Percentiles rank a stretch among this genome's conserved stretches.
phyloP scores from a whole-genome alignment of 2,113 vertebrate species.

The Cololabis saira region DNA sequence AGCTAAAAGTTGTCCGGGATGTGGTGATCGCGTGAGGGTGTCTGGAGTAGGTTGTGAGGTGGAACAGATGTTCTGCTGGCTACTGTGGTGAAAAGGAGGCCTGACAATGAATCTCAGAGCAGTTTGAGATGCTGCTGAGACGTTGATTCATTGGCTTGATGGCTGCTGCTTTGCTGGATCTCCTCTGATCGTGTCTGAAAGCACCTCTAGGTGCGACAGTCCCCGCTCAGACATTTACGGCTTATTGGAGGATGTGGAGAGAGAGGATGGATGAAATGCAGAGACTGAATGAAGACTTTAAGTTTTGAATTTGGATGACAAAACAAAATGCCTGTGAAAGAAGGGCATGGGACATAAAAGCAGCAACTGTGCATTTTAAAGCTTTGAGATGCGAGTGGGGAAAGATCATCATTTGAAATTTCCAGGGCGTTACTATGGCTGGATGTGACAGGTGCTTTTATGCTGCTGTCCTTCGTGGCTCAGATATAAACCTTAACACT shows the following conservation, averaged over 20 bases:
- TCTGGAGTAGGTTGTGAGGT: conserved; percentile 25
- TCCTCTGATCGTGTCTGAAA: conserved; percentile 26
- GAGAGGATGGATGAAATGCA: conserved; percentile 35
- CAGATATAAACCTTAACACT: conserved; percentile 70
- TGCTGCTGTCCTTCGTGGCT: conserved; percentile 59
- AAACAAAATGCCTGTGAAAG: conserved; percentile 60
- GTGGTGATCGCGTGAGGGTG: conserved; percentile 41
- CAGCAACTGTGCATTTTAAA: conserved; percentile 57
- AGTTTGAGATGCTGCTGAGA: conserved; percentile 24
- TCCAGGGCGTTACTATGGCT: conserved; percentile 17
- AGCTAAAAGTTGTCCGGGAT: conserved; percentile 19
- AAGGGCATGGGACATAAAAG: conserved; percentile 61
- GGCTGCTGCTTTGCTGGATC: conserved; percentile 31
- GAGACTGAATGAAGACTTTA: conserved; percentile 43
- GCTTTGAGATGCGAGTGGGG: background rate
- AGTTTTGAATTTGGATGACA: conserved; percentile 44
- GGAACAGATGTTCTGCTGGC: conserved; percentile 19
- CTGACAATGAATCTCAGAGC: conserved; percentile 26
- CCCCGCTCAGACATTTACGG: conserved; percentile 15
- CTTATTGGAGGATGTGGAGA: conserved; percentile 26
- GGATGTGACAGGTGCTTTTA: conserved; percentile 70
- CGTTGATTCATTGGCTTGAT: conserved; percentile 33
- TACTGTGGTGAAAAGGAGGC: conserved; percentile 21
- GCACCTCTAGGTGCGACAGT: background rate
- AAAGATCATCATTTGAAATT: conserved; percentile 6